Conservation (phyloP, 2,888 invertebrate species). For the Nineta flava region DNA sequence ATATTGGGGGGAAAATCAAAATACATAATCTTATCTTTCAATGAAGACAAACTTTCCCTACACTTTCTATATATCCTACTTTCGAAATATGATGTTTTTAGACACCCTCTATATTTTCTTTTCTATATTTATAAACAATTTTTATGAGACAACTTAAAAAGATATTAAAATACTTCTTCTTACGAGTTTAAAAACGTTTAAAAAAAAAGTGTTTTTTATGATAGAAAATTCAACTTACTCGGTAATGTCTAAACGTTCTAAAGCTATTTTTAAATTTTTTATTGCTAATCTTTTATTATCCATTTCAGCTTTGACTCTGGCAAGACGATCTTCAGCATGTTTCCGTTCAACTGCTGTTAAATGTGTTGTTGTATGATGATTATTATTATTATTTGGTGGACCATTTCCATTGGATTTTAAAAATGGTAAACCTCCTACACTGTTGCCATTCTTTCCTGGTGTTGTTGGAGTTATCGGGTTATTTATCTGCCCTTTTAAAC, state of each 20-base stretch:
- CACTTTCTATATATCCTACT: no score
- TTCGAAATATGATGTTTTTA: no score
- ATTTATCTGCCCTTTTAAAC: conserved; percentile 49
- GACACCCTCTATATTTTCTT: no score
- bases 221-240: conserved; percentile 46
- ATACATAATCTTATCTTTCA: no score
- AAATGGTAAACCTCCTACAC: conserved; percentile 11
- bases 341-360: conserved; percentile 29
- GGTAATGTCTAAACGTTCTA: conserved; percentile 72
- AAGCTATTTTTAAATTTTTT: conserved; percentile 61
- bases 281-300: conserved; percentile 65
- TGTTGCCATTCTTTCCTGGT: conserved; percentile 16
- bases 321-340: conserved; percentile 41
- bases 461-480: conserved; percentile 39
- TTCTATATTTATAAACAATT: no score
- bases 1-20: no score
- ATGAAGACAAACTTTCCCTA: no score
- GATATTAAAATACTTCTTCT: no score
- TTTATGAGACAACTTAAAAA: no score
- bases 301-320: conserved; percentile 45
- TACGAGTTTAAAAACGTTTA: not conserved
- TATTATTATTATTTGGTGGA: no score
- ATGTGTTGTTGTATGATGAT: no score
- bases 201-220: not conserved
- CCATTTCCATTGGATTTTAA: no score